Evolutionary conservation across 1,140 invertebrate species (phyloP), one percentile per base, ranked within the genome.

Genomic region (Diorhabda elongata): DNA sequence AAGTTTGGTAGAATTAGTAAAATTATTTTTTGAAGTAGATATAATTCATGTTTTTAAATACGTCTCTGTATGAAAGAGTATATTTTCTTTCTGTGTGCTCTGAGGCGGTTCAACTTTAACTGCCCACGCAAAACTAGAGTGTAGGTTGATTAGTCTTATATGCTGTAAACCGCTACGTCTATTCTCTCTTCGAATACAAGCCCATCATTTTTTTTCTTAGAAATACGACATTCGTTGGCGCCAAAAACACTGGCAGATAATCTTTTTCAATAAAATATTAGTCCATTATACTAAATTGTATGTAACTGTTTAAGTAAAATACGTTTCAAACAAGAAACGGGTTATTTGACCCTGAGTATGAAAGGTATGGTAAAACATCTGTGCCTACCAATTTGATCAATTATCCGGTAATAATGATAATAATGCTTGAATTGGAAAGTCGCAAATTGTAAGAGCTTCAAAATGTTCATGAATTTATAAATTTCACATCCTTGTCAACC

Each of bases 131-230:
- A 65, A 71, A 69, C 67, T 65, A 66, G 62, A 71, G 70, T 71
- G 70, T 71, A 71, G 70, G 70, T 64, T 69, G 70, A 71, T 71
- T 71, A 71, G 70, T 71, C 67, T 71, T 71, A 71, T 66, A 71
- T 69, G 70, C 66, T 68, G 64, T 60, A 66, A 68, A 68, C 70
- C 70, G 63, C 70, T 70, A 67, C 52, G 66, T 70, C 64, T 66
- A 70, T 70, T 71, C 61, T 68, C 67, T 71, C 66, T 67, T 68
- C 66, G 61, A 41, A 43, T 57, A 6, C 52, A 58, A 26, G 52
- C 26, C 64, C 52, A 58, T 58, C 11, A 58, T 58, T 66, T 66
- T 66, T 26, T 26, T 66, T 66, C 64, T 58, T 42, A 42, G 56
- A 58, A 66, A 57, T 44, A 26, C 62, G 64, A 66, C 64, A 66